Base-by-base conservation (phyloP, 2,888 invertebrate genomes). In the Poecilus cupreus region DNA sequence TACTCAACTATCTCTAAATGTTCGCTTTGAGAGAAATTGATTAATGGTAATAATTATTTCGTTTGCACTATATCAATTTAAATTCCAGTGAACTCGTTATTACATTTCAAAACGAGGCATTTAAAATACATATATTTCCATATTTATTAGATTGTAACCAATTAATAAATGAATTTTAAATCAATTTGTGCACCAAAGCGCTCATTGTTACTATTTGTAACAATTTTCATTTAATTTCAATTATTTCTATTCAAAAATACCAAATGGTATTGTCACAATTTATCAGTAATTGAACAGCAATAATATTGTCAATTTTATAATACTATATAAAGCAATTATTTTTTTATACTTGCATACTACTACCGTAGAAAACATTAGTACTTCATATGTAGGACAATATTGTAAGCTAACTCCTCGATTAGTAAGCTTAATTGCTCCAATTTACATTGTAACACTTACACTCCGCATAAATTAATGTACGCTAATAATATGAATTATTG, bases 101-200 rank as follows among this genome's bases (percentile, higher is more conserved):
- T 54, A 54, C 54, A 24, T 60, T 60, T 60, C 22, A 60, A 60
- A 60, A 60, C 26, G 54, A 60, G 26, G 6, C 5, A 13, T 26
- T 24, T 60, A 60, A 60, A 60, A 60, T 60, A 60, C 60, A 26
- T 60, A 13, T 60, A 60, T 54, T 54, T 54, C 54, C 60, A 60
- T 60, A 60, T 60, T 54, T 60, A 60, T 60, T 60, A 60, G 26
- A 60, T 60, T 60, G 26, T 6, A 13, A 60, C 5, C 26, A 60
- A 60, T 60, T 60, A 60, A n/a, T 60, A 60, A 60, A 60, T 26
- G 60, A 13, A 60, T 60, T 26, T 60, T 13, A 13, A 54, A 60
- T 60, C 60, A 60, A 32, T 60, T 60, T 60, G 26, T 60, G 60
- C n/a, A 60, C 13, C 60, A 13, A 26, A 60, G 60, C 60, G n/a